Evolutionary conservation across 2,888 invertebrate species (phyloP).

Genomic region (Saturnia japonica): DNA sequence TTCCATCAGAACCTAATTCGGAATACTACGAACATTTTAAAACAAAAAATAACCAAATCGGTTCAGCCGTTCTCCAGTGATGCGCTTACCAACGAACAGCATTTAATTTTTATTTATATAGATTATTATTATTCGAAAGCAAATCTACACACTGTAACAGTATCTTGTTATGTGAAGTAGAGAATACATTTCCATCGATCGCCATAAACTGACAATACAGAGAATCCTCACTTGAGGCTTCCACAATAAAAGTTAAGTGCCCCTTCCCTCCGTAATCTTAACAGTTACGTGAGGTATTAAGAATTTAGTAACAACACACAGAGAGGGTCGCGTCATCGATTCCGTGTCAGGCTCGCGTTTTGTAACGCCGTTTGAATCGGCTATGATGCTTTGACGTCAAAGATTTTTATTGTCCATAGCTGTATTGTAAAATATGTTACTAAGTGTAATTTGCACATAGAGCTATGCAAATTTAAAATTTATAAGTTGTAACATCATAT

Average conservation of each 20-base stretch:
- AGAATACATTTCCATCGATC: conserved; percentile 68
- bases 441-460: no score
- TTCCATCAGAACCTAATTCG: no score
- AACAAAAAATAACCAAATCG: no score
- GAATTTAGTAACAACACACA: conserved; percentile 73
- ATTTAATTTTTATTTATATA: neutral
- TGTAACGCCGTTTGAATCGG: conserved; percentile 13
- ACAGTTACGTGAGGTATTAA: conserved; percentile 81
- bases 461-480: no score
- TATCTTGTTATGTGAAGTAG: conserved; percentile 20
- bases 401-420: neutral
- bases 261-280: conserved; percentile 64
- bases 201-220: conserved; percentile 44
- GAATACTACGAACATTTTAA: no score
- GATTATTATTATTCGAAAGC: neutral
- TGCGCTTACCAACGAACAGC: no score
- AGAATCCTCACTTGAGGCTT: conserved; percentile 49
- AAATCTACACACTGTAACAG: conserved; percentile 12
- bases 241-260: conserved; percentile 76
- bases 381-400: conserved; percentile 2
- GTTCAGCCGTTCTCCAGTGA: no score
- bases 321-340: conserved; percentile 50
- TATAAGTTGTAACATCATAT: no score
- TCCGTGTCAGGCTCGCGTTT: conserved; percentile 20
- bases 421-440: neutral